Base-by-base conservation (phyloP, 2,888 invertebrate genomes). In the Podabrus alpinus region DNA sequence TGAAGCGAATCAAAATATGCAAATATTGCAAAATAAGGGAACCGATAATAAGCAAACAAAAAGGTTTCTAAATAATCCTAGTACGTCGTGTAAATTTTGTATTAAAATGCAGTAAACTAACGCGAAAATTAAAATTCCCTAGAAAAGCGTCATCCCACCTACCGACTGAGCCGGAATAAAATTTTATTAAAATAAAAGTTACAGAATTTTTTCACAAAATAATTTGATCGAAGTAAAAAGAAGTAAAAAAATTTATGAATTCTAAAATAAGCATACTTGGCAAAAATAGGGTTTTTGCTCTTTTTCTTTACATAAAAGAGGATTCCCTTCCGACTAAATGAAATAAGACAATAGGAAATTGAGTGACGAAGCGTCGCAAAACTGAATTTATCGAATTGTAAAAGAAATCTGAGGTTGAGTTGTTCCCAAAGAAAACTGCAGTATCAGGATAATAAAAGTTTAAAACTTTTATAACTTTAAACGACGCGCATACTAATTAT, bases 301-400 rank as follows among this genome's bases (percentile, higher is more conserved):
- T 67, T 67, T 24, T 29, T 67, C 29, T 25, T 61, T 72, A 68
- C 68, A 68, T 72, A 68, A 72, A 72, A 71, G 60, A 62, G 66
- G 66, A 25, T 72, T 72, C 29, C 17, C 68, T 67, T 59, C 61
- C 68, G 60, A 29, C 68, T 62, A 68, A 72, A 72, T 72, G 61
- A 68, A 72, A 72, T 72, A 72, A 72, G 67, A 72, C 62, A 68
- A 72, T 72, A 68, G 61, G 68, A 62, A 72, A 68, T 68, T 25
- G 72, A 68, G 62, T 72, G 61, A 68, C 29, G 62, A 72, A 68
- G 72, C 29, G 67, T 72, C 72, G 62, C 62, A 68, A 68, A 72
- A 72, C 68, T 68, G 60, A 68, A 68, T 72, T 72, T 68, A 72
- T 72, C 62, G 72, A 72, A 64, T 64, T 64, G 68, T 62, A 64